phyloP scores from a whole-genome alignment of 2,113 vertebrate species.

The Antennarius striatus region DNA sequence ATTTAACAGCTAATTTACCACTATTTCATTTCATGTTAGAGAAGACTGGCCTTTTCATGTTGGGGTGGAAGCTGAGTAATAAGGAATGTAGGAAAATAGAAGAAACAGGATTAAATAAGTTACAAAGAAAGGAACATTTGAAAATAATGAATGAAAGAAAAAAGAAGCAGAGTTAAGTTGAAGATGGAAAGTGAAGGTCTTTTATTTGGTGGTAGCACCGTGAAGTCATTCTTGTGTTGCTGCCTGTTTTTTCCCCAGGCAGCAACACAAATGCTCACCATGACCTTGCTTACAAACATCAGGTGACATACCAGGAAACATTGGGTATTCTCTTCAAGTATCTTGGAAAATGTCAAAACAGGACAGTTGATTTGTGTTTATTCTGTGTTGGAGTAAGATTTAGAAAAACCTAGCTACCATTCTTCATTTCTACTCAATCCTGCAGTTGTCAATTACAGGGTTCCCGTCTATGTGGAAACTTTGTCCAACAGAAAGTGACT shows the following conservation, averaged over 20 bases:
- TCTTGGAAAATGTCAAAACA: too few relatives aligned
- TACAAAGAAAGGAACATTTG: background rate
- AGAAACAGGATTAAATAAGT: background rate
- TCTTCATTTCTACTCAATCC: too few relatives aligned
- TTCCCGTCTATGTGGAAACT: too few relatives aligned
- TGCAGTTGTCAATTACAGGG: too few relatives aligned
- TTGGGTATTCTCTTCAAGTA: background rate
- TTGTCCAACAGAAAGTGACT: too few relatives aligned
- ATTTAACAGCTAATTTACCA: constrained; percentile 30
- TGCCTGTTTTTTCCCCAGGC: background rate
- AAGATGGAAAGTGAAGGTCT: background rate
- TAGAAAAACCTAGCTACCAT: too few relatives aligned
- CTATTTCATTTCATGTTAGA: constrained; percentile 1
- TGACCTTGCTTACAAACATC: too few relatives aligned
- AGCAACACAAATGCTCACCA: background rate
- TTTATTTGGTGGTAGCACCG: constrained; percentile 35
- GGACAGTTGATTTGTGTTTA: too few relatives aligned
- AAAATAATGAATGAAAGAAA: constrained; percentile 9
- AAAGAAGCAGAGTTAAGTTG: constrained; percentile 25
- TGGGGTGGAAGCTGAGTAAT: background rate
- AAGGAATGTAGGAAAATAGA: constrained; percentile 8
- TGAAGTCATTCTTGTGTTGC: constrained; percentile 24
- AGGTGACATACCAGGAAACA: too few relatives aligned
- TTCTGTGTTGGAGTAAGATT: too few relatives aligned
- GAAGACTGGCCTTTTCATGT: background rate